phyloP scores from a whole-genome alignment of 1,140 invertebrate species.

The Temnothorax longispinosus region DNA sequence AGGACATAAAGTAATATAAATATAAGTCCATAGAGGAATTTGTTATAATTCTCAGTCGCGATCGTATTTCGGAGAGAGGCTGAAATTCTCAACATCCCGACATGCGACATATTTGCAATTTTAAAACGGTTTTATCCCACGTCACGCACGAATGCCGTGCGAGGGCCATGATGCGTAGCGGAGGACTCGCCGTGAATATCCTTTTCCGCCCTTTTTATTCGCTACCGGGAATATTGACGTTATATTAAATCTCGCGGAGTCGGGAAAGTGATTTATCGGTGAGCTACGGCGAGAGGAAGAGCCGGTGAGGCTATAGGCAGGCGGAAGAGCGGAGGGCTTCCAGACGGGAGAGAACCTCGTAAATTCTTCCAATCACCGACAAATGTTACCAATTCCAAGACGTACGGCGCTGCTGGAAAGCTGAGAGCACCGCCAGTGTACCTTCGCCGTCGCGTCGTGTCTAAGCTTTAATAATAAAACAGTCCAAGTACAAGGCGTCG shows the following conservation, averaged over 20 bases:
- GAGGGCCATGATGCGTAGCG: conserved; percentile 41
- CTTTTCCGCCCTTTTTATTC: conserved; percentile 54
- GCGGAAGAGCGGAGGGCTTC: conserved; percentile 45
- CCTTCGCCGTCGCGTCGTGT: not conserved
- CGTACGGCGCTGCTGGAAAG: conserved; percentile 61
- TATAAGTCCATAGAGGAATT: not conserved
- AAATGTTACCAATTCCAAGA: conserved; percentile 80
- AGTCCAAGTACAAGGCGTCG: not conserved
- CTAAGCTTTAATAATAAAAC: conserved; percentile 56
- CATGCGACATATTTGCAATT: conserved; percentile 56
- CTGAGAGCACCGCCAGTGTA: conserved; percentile 18
- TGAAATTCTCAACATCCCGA: conserved; percentile 39
- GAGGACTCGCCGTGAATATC: conserved; percentile 48
- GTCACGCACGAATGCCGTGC: conserved; percentile 37
- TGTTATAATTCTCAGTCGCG: not conserved
- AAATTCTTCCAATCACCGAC: conserved; percentile 82
- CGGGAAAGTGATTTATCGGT: conserved; percentile 80
- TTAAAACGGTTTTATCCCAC: conserved; percentile 52
- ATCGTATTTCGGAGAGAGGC: conserved; percentile 7
- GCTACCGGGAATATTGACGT: conserved; percentile 74
- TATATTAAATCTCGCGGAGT: conserved; percentile 79
- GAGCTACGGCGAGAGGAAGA: conserved; percentile 70
- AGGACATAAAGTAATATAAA: not conserved
- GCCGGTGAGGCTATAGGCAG: conserved; percentile 71
- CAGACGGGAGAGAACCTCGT: conserved; percentile 69